These are phyloP conservation scores for Heliothis virescens DNA, from an alignment of 1,140 invertebrate genomes.

Conservation along the genomic window DNA sequence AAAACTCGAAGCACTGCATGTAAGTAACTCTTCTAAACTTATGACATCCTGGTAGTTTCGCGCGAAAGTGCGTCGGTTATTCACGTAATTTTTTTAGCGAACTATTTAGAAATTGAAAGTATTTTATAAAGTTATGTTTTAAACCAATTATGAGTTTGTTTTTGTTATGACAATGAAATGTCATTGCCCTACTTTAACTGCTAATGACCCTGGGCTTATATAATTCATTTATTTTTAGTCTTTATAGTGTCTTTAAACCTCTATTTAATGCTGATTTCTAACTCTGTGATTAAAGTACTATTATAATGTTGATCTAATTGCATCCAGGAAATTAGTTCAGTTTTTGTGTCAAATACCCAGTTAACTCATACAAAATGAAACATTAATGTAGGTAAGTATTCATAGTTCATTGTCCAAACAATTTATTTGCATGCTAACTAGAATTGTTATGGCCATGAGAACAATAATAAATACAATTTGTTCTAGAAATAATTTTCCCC, in stretches of 20 bases:
- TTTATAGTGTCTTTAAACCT: not conserved
- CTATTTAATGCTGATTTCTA: too few relatives aligned
- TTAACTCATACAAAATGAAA: too few relatives aligned
- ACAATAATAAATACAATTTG: too few relatives aligned
- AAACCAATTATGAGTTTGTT: conserved; percentile 38
- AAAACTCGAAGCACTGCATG: conserved; percentile 78
- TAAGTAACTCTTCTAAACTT: conserved; percentile 65
- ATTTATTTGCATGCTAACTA: too few relatives aligned
- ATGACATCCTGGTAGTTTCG: conserved; percentile 59
- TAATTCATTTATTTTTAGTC: conserved; percentile 60
- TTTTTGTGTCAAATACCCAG: too few relatives aligned
- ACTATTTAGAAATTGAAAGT: conserved; percentile 28
- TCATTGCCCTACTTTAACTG: conserved; percentile 56
- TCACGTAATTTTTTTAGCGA: conserved; percentile 45
- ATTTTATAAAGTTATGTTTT: conserved; percentile 35
- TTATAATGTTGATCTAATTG: too few relatives aligned
- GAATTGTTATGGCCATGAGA: too few relatives aligned
- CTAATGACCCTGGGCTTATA: conserved; percentile 71
- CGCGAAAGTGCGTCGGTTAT: conserved; percentile 55
- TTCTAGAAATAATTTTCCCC: too few relatives aligned
- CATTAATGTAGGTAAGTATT: too few relatives aligned
- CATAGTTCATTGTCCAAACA: too few relatives aligned
- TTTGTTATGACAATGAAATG: conserved; percentile 56
- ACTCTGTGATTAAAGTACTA: too few relatives aligned
- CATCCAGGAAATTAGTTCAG: too few relatives aligned